A percentile compares a stretch with the other conserved stretches of the same genome.
Conservation (phyloP, 2,888 invertebrate species). For the Scelioninae gen. 1 region DNA sequence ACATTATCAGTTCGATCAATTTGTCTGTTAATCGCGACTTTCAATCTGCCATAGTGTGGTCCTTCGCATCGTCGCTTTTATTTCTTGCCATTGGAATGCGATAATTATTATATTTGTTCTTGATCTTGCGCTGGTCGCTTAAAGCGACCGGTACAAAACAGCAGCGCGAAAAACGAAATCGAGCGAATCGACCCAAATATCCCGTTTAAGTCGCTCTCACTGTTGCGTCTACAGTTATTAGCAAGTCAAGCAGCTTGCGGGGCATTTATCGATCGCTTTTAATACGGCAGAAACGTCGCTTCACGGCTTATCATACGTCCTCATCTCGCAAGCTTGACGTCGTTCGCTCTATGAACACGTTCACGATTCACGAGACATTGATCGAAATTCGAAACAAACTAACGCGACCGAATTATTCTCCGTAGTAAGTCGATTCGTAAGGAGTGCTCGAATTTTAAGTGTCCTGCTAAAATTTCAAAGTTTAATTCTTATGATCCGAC, state of each 20-base stretch:
- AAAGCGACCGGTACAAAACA: constrained; percentile 43
- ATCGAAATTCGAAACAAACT: constrained; percentile 38
- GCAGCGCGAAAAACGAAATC: constrained; percentile 56
- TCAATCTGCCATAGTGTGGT: constrained; percentile 36
- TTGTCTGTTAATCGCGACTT: constrained; percentile 50
- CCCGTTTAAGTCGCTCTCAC: constrained; percentile 55
- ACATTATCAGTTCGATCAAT: constrained; percentile 61
- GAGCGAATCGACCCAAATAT: constrained; percentile 66
- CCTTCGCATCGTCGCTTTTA: not conserved
- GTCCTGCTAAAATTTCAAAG: constrained; percentile 1
- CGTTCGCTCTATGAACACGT: constrained; percentile 39
- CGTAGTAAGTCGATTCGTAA: constrained; percentile 5
- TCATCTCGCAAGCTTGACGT: constrained; percentile 58
- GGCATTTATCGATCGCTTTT: constrained; percentile 65
- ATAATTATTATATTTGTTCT: constrained; percentile 59
- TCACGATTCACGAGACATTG: constrained; percentile 30
- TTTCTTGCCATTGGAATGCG: constrained; percentile 14
- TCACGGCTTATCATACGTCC: constrained; percentile 52
- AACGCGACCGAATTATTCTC: constrained; percentile 30
- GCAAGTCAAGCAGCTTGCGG: constrained; percentile 67
- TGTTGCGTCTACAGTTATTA: constrained; percentile 66
- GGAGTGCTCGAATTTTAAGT: not conserved
- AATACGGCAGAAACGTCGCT: constrained; percentile 53
- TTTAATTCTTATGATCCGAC: constrained; percentile 13
- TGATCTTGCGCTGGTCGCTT: constrained; percentile 38